Conservation (phyloP, 2,888 invertebrate species). For the Micropterix aruncella region DNA sequence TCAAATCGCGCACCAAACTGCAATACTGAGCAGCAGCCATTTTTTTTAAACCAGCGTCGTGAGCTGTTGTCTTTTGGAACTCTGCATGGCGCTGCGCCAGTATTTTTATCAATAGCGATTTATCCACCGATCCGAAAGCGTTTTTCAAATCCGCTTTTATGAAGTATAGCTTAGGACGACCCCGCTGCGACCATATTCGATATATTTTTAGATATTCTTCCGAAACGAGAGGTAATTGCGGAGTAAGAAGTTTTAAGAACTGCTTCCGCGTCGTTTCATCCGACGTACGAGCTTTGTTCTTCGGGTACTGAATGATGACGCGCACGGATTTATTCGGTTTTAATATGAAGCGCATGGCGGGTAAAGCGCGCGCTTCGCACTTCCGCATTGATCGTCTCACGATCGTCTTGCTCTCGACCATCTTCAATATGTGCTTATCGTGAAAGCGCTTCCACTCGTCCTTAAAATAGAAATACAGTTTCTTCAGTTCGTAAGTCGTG, state of each 20-base stretch:
- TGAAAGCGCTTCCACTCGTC: constrained; percentile 32
- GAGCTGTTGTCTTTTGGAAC: constrained; percentile 19
- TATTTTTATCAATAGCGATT: constrained; percentile 22
- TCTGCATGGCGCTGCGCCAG: constrained; percentile 20
- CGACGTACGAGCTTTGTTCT: constrained; percentile 8
- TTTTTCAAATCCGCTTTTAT: constrained; percentile 32
- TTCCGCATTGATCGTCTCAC: constrained; percentile 16
- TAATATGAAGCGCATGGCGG: constrained; percentile 9
- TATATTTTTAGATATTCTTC: constrained; percentile 15
- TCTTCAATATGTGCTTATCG: constrained; percentile 23
- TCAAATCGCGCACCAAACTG: constrained; percentile 24
- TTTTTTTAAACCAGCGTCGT: constrained; percentile 19
- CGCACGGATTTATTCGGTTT: constrained; percentile 9
- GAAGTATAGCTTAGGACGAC: constrained; percentile 29
- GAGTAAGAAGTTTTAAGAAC: constrained; percentile 8
- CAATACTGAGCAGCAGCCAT: constrained; percentile 22
- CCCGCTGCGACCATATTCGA: constrained; percentile 20
- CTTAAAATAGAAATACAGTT: constrained; percentile 30
- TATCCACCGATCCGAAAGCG: constrained; percentile 35
- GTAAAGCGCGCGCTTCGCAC: no score
- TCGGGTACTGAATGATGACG: constrained; percentile 6
- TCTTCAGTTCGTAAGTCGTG: constrained; percentile 28
- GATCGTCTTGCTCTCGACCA: constrained; percentile 14
- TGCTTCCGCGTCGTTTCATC: constrained; percentile 7
- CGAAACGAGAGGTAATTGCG: constrained; percentile 4